Base-by-base conservation (phyloP, 2,113 vertebrate species). In the Podilymbus podiceps region DNA sequence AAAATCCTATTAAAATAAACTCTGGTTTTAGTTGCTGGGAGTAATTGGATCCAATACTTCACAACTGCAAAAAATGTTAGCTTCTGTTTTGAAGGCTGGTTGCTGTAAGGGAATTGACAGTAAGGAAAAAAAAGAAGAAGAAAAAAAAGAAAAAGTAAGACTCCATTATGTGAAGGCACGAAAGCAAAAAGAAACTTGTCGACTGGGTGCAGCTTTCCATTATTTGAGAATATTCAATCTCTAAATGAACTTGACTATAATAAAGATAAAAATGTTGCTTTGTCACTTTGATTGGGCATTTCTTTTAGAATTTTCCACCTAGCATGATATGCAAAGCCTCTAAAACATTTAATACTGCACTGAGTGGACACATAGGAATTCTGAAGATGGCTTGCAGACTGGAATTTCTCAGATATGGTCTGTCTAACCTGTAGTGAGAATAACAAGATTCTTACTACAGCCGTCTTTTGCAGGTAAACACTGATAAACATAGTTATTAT, bases 1-100 rank as follows among this genome's bases (percentile, higher is more conserved):
- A 94, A 98, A 98, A 98, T 98, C 98, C 97, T 98, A 98, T 98
- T 98, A 98, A 98, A 98, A 98, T 97, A 98, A 98, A 98, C 92
- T 97, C 95, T 95, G 89, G 28, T 97, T 98, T 98, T 98, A 98
- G 97, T 97, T 98, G 92, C 96, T 97, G 94, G 59, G 92, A 98
- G 96, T 98, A 98, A 98, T 98, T 98, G 98, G 98, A 98, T 97
- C 95, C 97, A 98, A 96, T 97, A 96, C 90, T 98, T 97, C 97
- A 98, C 82, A 97, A 98, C 30, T 96, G 93, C 90, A 98, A 97
- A 90, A 91, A 87, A 24, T 93, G 47, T 97, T 96, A 85, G 46
- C 87, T 97, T 90, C 68, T 94, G 76, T 93, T 98, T 97, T 97
- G 94, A 98, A 96, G 95, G 81, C 80, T 96, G 90, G 58, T 91